These are phyloP conservation scores for Cochlearius cochlearius DNA, from an alignment of 2,113 vertebrate genomes.

Conservation along the genomic window DNA sequence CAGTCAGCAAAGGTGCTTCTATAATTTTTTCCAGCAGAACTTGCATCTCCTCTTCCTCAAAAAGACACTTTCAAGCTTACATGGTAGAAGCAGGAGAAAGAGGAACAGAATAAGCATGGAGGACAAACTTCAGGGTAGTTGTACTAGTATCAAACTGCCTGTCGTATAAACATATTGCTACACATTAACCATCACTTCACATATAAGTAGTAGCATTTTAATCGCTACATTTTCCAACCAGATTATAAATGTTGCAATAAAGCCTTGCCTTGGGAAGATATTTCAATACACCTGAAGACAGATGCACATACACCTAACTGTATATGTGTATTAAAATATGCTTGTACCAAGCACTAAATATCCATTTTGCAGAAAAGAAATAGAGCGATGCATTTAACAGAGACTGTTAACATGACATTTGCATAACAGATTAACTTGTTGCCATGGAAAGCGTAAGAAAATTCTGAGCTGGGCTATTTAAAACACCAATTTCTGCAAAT, in stretches of 20 bases:
- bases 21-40: neutral
- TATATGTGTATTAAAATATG: neutral
- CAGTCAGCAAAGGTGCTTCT: neutral
- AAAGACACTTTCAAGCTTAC: neutral
- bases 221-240: neutral
- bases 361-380: neutral
- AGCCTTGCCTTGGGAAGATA: neutral
- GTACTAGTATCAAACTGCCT: neutral
- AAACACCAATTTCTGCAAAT: conserved; percentile 4
- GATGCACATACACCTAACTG: neutral
- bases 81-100: neutral
- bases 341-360: neutral
- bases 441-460: conserved; percentile 32
- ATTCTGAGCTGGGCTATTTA: conserved; percentile 48
- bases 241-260: neutral
- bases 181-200: neutral
- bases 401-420: neutral
- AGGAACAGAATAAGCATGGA: neutral
- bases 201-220: neutral
- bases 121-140: neutral
- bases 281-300: neutral
- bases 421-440: conserved; percentile 47
- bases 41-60: neutral
- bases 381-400: neutral
- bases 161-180: neutral